phyloP scores from a whole-genome alignment of 2,113 vertebrate genomes.

The Rousettus leschenaultii region DNA sequence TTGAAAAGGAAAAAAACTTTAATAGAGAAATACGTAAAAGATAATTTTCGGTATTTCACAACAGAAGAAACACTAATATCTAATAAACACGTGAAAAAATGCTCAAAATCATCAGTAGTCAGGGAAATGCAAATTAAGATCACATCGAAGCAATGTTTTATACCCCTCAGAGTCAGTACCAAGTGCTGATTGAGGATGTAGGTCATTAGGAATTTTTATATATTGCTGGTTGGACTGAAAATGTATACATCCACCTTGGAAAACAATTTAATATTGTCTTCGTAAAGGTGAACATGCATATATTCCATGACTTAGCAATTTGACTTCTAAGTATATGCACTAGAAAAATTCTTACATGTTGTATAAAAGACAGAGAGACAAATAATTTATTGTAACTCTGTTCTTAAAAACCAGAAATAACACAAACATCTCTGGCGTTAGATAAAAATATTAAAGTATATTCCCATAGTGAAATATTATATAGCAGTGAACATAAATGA shows the following conservation, averaged over 20 bases:
- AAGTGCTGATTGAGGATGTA: background rate
- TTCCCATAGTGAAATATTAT: background rate
- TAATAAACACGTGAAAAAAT: background rate
- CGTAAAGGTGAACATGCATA: background rate
- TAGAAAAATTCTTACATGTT: background rate
- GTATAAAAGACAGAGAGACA: background rate
- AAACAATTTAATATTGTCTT: background rate
- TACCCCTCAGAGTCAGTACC: background rate
- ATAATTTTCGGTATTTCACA: background rate
- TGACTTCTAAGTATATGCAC: background rate
- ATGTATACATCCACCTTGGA: background rate
- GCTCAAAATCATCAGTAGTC: background rate
- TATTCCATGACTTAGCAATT: background rate
- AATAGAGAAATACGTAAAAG: background rate
- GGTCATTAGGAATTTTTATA: background rate
- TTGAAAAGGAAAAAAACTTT: background rate
- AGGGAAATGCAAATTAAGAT: background rate
- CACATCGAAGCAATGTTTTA: background rate
- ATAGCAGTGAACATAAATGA: background rate
- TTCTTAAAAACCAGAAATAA: constrained; percentile 8
- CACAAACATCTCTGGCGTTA: background rate
- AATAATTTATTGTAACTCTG: background rate
- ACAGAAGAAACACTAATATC: background rate
- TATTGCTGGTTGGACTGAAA: background rate
- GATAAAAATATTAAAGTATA: background rate